Evolutionary conservation across 2,888 invertebrate species (phyloP).

Genomic region (Dasysyrphus albostriatus): DNA sequence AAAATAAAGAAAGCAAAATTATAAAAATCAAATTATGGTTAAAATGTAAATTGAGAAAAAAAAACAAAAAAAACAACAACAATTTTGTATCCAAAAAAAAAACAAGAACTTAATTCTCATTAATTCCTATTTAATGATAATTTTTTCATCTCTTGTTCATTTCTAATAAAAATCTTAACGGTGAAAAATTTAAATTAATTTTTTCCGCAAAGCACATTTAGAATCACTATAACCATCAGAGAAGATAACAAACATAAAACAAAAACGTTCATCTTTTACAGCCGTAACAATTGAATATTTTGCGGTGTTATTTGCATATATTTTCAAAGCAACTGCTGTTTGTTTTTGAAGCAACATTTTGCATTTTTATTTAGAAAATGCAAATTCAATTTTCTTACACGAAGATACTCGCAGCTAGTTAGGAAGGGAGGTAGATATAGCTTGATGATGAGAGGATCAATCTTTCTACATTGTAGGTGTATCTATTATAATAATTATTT

Average conservation of each 20-base stretch:
- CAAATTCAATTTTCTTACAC: constrained; percentile 35
- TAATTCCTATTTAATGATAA: background rate
- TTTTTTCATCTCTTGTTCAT: background rate
- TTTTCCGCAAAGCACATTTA: background rate
- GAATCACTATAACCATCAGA: background rate
- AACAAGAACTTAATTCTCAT: background rate
- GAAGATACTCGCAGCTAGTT: background rate
- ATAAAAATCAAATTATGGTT: too few species aligned
- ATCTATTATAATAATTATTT: constrained; percentile 3
- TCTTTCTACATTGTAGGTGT: background rate
- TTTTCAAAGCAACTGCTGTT: constrained; percentile 21
- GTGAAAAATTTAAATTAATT: background rate
- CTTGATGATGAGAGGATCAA: too few species aligned
- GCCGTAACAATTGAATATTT: constrained; percentile 39
- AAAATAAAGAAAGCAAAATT: too few species aligned
- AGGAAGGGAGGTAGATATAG: too few species aligned
- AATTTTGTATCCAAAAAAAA: background rate
- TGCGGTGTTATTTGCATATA: constrained; percentile 46
- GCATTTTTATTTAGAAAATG: constrained; percentile 39
- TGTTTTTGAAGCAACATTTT: constrained; percentile 13
- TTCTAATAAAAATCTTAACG: background rate
- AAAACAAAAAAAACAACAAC: background rate
- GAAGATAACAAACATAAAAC: constrained; percentile 1
- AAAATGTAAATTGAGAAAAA: background rate
- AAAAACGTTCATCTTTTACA: constrained; percentile 27